phyloP scores from a whole-genome alignment of 1,140 invertebrate genomes.

The Trichomalopsis sarcophagae region DNA sequence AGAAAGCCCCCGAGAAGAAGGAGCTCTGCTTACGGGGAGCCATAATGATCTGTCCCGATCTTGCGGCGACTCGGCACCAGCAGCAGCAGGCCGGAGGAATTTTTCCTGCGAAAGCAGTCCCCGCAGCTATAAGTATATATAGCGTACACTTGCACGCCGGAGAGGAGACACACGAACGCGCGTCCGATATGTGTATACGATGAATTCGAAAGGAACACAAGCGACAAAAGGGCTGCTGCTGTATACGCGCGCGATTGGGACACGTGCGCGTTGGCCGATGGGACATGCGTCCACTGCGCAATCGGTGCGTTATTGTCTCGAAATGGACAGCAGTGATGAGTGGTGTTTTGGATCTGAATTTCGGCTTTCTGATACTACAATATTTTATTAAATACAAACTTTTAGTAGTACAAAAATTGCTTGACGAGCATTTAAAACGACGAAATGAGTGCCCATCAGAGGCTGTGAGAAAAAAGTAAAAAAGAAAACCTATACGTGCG shows the following conservation, averaged over 20 bases:
- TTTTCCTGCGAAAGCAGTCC: constrained; percentile 45
- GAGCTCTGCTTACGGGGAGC: constrained; percentile 55
- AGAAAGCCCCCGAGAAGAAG: constrained; percentile 16
- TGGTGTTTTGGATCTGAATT: neutral
- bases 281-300: no score
- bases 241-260: no score
- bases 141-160: no score
- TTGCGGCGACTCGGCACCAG: constrained; percentile 63
- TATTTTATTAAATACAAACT: no score
- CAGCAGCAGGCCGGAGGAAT: constrained; percentile 55
- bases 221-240: constrained; percentile 15
- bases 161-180: neutral
- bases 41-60: constrained; percentile 71
- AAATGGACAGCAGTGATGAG: neutral
- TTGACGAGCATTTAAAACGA: no score
- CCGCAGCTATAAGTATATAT: neutral
- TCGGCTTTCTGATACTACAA: no score
- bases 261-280: no score
- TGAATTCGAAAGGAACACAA: constrained; percentile 35
- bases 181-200: constrained; percentile 6
- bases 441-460: neutral
- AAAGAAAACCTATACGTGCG: no score
- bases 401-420: no score
- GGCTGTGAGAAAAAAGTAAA: neutral
- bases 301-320: neutral